Conservation (phyloP, 2,888 invertebrate species). For the Cremastinae sp. region DNA sequence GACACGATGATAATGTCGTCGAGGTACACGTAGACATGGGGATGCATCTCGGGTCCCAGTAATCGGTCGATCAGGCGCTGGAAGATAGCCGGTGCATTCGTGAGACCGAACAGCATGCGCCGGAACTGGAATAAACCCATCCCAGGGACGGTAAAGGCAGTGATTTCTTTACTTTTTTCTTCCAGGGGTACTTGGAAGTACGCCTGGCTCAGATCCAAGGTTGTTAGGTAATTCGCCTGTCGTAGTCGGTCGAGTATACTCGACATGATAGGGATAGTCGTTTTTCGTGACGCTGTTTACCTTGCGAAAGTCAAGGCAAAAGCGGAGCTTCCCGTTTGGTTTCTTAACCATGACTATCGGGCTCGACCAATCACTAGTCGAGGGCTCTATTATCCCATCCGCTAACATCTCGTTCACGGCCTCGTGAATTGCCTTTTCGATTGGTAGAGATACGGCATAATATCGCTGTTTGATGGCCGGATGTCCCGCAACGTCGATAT, state of each 20-base stretch:
- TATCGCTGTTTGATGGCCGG: constrained; percentile 8
- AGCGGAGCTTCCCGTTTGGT: not conserved
- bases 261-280: constrained; percentile 6
- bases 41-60: not conserved
- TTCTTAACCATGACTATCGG: constrained; percentile 9
- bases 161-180: constrained; percentile 59
- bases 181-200: constrained; percentile 68
- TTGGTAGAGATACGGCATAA: not conserved
- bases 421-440: not conserved
- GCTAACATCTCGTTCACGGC: not conserved
- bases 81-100: constrained; percentile 59
- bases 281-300: constrained; percentile 2
- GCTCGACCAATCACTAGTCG: constrained; percentile 1
- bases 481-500: not conserved
- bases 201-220: constrained; percentile 69
- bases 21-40: constrained; percentile 40
- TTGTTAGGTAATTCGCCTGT: constrained; percentile 59
- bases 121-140: constrained; percentile 19
- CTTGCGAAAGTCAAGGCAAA: constrained; percentile 1
- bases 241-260: not conserved
- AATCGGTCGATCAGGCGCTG: constrained; percentile 62
- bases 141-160: constrained; percentile 67
- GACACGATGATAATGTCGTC: constrained; percentile 54
- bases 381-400: constrained; percentile 6
- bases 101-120: constrained; percentile 61